A percentile compares a stretch with the other conserved stretches of the same genome.
phyloP scores from a whole-genome alignment of 2,888 invertebrate genomes.

The Sphaerophoria taeniata region DNA sequence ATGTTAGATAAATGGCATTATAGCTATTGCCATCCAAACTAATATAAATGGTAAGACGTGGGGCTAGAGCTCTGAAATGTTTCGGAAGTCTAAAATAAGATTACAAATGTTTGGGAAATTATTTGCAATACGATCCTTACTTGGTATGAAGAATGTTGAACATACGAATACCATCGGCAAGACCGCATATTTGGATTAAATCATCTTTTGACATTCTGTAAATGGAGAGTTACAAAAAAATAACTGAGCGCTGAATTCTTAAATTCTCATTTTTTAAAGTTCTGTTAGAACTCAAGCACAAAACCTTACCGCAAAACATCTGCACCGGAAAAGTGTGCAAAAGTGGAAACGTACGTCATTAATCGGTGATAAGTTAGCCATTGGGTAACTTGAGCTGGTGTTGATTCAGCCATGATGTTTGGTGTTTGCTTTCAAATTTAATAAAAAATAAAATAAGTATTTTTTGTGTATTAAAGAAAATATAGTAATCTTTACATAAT shows the following conservation, averaged over 20 bases:
- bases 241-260: too few relatives aligned
- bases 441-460: constrained; percentile 11
- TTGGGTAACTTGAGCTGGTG: constrained; percentile 88
- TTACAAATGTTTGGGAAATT: constrained; percentile 49
- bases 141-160: constrained; percentile 94
- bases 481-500: constrained; percentile 78
- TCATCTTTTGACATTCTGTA: constrained; percentile 92
- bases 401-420: constrained; percentile 86
- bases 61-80: constrained; percentile 86
- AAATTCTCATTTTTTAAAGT: too few relatives aligned
- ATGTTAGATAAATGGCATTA: constrained; percentile 91
- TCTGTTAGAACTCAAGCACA: too few relatives aligned
- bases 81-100: constrained; percentile 67
- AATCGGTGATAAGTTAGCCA: constrained; percentile 93
- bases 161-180: constrained; percentile 96
- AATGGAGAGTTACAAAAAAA: not conserved
- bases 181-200: constrained; percentile 96
- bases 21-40: constrained; percentile 88
- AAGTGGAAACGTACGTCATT: constrained; percentile 89
- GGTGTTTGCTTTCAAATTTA: constrained; percentile 53
- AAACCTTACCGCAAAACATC: constrained; percentile 89
- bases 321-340: constrained; percentile 93
- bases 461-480: not conserved
- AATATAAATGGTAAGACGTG: constrained; percentile 92
- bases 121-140: constrained; percentile 83